These are phyloP conservation scores for Labeo calbasu DNA, from an alignment of 2,797 vertebrate genomes.

Conservation along the genomic window DNA sequence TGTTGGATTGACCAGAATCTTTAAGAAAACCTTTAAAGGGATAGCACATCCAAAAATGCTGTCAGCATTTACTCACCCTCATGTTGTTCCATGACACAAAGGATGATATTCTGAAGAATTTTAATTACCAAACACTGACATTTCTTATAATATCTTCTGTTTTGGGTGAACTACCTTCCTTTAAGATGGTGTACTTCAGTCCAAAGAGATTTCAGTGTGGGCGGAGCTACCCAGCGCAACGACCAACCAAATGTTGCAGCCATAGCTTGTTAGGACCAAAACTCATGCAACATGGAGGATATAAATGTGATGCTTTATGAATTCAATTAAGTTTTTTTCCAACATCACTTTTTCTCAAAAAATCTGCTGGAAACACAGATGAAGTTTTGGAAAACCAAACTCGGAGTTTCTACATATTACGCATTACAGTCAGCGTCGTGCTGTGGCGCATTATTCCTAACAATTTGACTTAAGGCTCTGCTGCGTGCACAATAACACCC, in stretches of 20 bases:
- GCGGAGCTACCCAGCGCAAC: neutral
- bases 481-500: constrained; percentile 59
- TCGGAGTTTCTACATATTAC: constrained; percentile 31
- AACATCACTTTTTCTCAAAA: neutral
- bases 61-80: neutral
- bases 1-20: neutral
- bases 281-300: neutral
- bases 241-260: neutral
- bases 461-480: constrained; percentile 59
- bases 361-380: neutral
- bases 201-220: neutral
- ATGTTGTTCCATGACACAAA: neutral
- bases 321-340: neutral
- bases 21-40: neutral
- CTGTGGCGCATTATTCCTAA: constrained; percentile 51
- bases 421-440: constrained; percentile 40
- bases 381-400: constrained; percentile 25
- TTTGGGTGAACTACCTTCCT: neutral
- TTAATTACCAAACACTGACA: neutral
- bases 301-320: neutral
- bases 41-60: neutral
- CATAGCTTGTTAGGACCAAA: neutral
- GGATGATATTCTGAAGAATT: neutral
- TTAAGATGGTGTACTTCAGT: neutral
- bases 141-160: neutral